A percentile compares a stretch with the other conserved stretches of the same genome.
Conservation (phyloP, 37 sponge, comb jelly and placozoan genomes). For the Lycopodina hypogea region DNA sequence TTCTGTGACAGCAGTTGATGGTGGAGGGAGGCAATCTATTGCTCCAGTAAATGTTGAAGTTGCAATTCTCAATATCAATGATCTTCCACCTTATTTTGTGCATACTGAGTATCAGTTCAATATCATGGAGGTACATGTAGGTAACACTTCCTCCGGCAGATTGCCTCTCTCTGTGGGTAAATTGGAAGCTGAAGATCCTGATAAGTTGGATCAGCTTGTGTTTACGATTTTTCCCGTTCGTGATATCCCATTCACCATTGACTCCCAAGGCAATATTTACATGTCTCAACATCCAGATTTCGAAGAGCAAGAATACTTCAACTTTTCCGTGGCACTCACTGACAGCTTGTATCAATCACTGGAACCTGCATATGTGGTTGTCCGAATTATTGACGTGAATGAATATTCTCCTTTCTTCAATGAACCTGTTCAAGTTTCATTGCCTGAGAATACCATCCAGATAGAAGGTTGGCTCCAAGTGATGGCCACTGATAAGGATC, state of each 20-base stretch:
- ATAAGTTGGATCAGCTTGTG: not conserved
- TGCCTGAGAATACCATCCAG: slow-evolving; percentile 52
- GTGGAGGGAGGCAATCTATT: slow-evolving; percentile 30
- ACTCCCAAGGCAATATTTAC: slow-evolving; percentile 19
- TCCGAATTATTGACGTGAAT: slow-evolving; percentile 41
- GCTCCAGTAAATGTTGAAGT: slow-evolving; percentile 14
- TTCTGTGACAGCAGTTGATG: slow-evolving; percentile 42
- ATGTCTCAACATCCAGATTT: slow-evolving; percentile 45
- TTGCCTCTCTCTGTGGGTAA: not conserved
- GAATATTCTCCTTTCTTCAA: slow-evolving; percentile 32
- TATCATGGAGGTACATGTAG: slow-evolving; percentile 16
- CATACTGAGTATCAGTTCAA: slow-evolving; percentile 25
- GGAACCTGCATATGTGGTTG: slow-evolving; percentile 23
- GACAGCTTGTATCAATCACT: slow-evolving; percentile 36
- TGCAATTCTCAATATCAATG: slow-evolving; percentile 22
- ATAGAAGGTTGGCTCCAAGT: slow-evolving; percentile 29
- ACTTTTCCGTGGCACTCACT: slow-evolving; percentile 30
- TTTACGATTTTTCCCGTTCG: slow-evolving; percentile 16
- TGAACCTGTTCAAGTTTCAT: not conserved
- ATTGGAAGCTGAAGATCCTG: slow-evolving; percentile 31
- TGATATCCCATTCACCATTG: slow-evolving; percentile 21
- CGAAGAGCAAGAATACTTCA: slow-evolving; percentile 20
- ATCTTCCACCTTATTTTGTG: slow-evolving; percentile 35
- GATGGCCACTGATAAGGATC: slow-evolving; percentile 20
- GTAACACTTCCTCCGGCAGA: not conserved